Conservation (phyloP, 2,113 vertebrate species). For the Anoplopoma fimbria region DNA sequence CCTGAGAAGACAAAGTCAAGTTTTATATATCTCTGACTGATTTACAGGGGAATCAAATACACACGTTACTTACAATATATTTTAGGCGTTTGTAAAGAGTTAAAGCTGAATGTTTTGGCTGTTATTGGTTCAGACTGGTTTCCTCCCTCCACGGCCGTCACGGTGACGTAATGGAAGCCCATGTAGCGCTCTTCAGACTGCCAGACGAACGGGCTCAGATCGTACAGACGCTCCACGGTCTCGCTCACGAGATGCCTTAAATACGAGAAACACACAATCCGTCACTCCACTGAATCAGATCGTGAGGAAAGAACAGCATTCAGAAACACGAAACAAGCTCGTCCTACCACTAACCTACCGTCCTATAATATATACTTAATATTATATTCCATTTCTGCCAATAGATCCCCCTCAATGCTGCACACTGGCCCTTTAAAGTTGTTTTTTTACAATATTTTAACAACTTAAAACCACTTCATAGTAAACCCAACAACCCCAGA, state of each 20-base stretch:
- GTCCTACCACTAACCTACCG: no score
- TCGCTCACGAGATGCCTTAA: rapidly evolving
- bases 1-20: conserved; percentile 47
- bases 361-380: no score
- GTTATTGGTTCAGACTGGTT: rapidly evolving
- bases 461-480: no score
- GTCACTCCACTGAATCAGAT: no score
- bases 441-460: no score
- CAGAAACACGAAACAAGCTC: no score
- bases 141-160: conserved; percentile 47
- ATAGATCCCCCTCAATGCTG: no score
- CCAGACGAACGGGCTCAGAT: conserved; percentile 63
- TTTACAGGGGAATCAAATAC: no score
- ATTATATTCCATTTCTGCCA: not conserved
- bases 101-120: conserved; percentile 38
- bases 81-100: rapidly evolving
- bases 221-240: conserved; percentile 27
- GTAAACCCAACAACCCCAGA: no score
- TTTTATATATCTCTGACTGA: not conserved
- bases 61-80: conserved; percentile 4
- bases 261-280: no score
- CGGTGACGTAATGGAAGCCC: not conserved
- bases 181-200: rapidly evolving
- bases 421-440: no score
- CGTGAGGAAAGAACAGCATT: no score